These are phyloP conservation scores for Nomada goodeniana DNA, from an alignment of 2,888 invertebrate species.

Conservation along the genomic window DNA sequence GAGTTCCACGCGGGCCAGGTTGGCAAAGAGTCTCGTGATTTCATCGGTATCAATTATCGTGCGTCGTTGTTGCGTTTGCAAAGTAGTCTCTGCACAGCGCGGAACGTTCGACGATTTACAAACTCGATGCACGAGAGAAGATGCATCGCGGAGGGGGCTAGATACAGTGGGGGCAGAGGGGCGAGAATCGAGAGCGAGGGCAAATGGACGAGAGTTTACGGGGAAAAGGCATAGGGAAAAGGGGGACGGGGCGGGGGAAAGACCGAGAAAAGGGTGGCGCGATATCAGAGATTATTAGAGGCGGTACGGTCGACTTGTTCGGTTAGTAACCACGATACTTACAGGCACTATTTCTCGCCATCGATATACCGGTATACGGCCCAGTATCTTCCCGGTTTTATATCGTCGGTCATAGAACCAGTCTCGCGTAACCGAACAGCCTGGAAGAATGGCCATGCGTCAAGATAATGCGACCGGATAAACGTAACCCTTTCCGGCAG, in stretches of 20 bases:
- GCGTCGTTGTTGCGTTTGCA: slow-evolving; percentile 7
- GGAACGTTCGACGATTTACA: slow-evolving; percentile 4
- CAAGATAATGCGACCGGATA: slow-evolving; percentile 75
- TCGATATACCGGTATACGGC: slow-evolving; percentile 59
- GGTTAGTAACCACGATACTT: slow-evolving; percentile 62
- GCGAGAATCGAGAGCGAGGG: slow-evolving; percentile 27
- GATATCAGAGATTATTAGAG: slow-evolving; percentile 57
- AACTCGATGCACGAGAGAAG: background rate
- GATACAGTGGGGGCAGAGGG: background rate
- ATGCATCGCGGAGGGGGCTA: background rate
- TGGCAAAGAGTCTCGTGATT: slow-evolving; percentile 33
- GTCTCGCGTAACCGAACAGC: slow-evolving; percentile 67
- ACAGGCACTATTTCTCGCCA: slow-evolving; percentile 63
- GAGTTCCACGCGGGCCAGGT: slow-evolving; percentile 23
- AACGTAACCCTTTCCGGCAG: slow-evolving; percentile 73
- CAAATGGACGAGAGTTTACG: background rate
- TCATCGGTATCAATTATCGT: slow-evolving; percentile 60
- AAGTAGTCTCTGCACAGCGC: background rate
- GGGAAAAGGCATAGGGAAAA: too few species aligned
- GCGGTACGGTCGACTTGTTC: slow-evolving; percentile 46
- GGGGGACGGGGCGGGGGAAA: background rate
- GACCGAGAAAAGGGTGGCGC: slow-evolving; percentile 27
- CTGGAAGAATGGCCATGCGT: slow-evolving; percentile 69
- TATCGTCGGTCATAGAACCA: slow-evolving; percentile 65
- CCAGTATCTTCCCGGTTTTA: slow-evolving; percentile 66